Percentiles rank a stretch among this genome's conserved stretches.
Conservation (phyloP, 1,140 invertebrate genomes). For the Sycophila sp. region DNA sequence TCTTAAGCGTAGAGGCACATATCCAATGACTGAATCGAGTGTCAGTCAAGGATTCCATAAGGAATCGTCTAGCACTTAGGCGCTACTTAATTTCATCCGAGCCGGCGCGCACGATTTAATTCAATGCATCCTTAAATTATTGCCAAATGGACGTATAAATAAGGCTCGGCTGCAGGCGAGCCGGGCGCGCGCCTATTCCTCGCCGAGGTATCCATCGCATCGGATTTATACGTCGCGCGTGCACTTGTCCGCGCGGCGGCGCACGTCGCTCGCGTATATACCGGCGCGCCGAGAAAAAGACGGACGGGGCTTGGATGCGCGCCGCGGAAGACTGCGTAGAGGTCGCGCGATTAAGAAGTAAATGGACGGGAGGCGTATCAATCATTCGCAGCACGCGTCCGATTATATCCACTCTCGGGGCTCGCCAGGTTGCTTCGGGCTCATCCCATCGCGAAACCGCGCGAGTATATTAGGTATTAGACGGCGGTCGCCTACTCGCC, state of each 20-base stretch:
- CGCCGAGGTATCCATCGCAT: too few species aligned
- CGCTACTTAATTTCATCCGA: too few species aligned
- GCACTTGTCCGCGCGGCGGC: neutral
- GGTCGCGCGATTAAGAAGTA: constrained; percentile 44
- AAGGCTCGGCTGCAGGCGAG: too few species aligned
- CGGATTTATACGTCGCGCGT: neutral
- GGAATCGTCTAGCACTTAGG: too few species aligned
- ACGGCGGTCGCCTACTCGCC: neutral
- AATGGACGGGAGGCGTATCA: constrained; percentile 40
- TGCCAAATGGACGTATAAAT: too few species aligned
- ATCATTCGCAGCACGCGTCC: constrained; percentile 48
- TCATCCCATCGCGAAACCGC: neutral
- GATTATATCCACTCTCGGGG: constrained; percentile 31
- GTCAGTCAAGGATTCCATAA: too few species aligned
- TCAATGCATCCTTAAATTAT: too few species aligned
- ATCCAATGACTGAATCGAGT: too few species aligned
- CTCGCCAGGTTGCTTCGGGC: neutral
- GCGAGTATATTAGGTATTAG: neutral
- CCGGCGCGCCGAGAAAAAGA: neutral
- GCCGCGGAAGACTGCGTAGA: constrained; percentile 25
- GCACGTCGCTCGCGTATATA: neutral
- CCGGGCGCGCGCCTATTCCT: too few species aligned
- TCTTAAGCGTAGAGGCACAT: too few species aligned
- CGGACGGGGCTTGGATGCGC: constrained; percentile 20
- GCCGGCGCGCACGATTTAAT: too few species aligned